These are phyloP conservation scores for Azemiops feae DNA, from an alignment of 2,113 vertebrate genomes.

Conservation along the genomic window DNA sequence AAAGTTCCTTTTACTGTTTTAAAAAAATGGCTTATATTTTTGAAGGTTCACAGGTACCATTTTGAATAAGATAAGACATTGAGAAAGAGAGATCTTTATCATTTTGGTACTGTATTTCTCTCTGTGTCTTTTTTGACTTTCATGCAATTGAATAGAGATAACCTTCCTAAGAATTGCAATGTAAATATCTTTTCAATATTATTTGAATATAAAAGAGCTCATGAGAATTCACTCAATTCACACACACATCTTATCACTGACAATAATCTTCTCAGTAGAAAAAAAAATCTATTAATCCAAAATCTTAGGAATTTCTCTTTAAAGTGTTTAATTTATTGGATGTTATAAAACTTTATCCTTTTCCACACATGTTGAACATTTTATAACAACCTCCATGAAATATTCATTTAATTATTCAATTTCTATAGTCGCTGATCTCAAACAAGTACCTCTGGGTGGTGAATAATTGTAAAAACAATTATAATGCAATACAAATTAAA, in stretches of 20 bases:
- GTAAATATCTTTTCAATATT: not conserved
- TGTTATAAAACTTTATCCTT: not conserved
- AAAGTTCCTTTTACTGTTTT: not conserved
- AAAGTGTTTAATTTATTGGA: not conserved
- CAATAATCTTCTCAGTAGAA: not conserved
- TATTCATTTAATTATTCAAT: not conserved
- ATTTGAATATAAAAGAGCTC: not conserved
- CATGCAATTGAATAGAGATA: not conserved
- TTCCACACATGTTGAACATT: not conserved
- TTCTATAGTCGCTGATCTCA: not conserved
- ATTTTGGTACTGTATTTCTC: not conserved
- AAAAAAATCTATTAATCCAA: not conserved
- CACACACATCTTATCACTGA: not conserved
- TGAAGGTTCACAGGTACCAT: not conserved
- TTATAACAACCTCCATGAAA: not conserved
- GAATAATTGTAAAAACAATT: not conserved
- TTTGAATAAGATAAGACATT: not conserved
- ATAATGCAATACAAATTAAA: not conserved
- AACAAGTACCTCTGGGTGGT: not conserved
- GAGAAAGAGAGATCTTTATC: not conserved
- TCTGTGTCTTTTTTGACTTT: not conserved
- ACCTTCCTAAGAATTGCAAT: not conserved
- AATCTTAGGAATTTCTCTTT: not conserved
- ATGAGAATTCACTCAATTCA: not conserved
- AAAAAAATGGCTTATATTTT: not conserved